These are phyloP conservation scores for Rhinopomastus cyanomelas DNA, from an alignment of 2,113 vertebrate genomes.

Conservation along the genomic window DNA sequence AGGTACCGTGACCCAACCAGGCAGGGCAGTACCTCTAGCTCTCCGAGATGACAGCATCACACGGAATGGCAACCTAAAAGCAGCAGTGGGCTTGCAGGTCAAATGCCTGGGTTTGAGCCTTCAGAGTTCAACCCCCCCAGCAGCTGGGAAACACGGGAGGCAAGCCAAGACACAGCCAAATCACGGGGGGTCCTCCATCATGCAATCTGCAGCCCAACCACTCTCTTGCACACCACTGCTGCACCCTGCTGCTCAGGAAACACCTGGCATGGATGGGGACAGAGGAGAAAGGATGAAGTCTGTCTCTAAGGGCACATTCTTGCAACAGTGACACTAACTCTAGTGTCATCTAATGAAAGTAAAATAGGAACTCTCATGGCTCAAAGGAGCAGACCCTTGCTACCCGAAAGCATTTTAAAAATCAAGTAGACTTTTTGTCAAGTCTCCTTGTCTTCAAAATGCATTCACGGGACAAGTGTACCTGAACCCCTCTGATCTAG, in stretches of 20 bases:
- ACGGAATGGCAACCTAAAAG: background rate
- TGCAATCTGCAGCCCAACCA: background rate
- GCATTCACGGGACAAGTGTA: background rate
- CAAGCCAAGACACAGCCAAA: background rate
- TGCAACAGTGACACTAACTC: background rate
- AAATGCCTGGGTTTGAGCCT: background rate
- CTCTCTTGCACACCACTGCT: accelerated
- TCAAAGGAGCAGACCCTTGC: background rate
- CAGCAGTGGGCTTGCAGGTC: background rate
- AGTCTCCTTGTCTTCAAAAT: background rate
- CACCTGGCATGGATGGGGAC: background rate
- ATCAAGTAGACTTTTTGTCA: too few relatives aligned
- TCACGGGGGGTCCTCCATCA: background rate
- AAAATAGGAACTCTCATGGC: background rate
- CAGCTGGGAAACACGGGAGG: background rate
- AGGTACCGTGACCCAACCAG: background rate
- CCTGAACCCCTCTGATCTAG: background rate
- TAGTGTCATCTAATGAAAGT: background rate
- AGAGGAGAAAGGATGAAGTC: background rate
- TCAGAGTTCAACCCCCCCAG: background rate
- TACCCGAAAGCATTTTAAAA: background rate
- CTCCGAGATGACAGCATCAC: background rate
- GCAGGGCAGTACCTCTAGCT: background rate
- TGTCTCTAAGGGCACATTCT: background rate
- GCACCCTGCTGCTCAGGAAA: background rate